These are phyloP conservation scores for Abrostola tripartita DNA, from an alignment of 2,888 invertebrate species.

Conservation along the genomic window DNA sequence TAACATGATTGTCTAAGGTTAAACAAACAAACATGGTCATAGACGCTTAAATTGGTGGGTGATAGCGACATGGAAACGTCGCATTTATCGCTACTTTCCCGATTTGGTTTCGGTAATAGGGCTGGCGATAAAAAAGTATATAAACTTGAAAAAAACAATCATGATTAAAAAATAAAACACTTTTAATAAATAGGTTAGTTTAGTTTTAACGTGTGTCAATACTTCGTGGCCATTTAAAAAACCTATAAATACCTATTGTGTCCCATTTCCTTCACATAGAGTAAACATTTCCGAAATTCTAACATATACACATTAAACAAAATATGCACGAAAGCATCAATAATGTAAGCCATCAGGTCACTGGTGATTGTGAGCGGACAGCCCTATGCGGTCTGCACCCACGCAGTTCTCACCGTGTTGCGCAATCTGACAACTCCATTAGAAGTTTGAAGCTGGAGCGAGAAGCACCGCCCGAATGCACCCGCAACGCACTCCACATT, in stretches of 20 bases:
- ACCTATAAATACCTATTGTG: slow-evolving; percentile 2
- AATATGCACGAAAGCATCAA: slow-evolving; percentile 10
- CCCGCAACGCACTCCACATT: slow-evolving; percentile 74
- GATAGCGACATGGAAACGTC: slow-evolving; percentile 66
- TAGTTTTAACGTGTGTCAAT: background rate
- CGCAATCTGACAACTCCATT: slow-evolving; percentile 85
- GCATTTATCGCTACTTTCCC: slow-evolving; percentile 69
- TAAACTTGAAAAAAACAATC: background rate
- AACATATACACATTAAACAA: slow-evolving; percentile 18
- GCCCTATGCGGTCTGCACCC: slow-evolving; percentile 69
- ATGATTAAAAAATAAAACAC: background rate
- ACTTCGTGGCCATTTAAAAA: background rate
- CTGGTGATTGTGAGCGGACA: slow-evolving; percentile 52
- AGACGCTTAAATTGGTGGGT: slow-evolving; percentile 57
- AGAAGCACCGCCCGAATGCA: slow-evolving; percentile 60
- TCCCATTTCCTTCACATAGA: slow-evolving; percentile 7
- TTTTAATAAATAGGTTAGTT: slow-evolving; percentile 4
- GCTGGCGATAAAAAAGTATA: slow-evolving; percentile 33
- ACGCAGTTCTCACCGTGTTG: slow-evolving; percentile 78
- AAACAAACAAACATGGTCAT: slow-evolving; percentile 61
- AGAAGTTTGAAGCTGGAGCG: slow-evolving; percentile 66
- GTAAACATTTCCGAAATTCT: slow-evolving; percentile 11
- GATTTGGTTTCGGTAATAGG: slow-evolving; percentile 61
- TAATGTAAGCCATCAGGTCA: slow-evolving; percentile 41
- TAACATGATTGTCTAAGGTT: slow-evolving; percentile 67